Conservation (phyloP, 2,888 invertebrate genomes). For the Lydus trimaculatus region DNA sequence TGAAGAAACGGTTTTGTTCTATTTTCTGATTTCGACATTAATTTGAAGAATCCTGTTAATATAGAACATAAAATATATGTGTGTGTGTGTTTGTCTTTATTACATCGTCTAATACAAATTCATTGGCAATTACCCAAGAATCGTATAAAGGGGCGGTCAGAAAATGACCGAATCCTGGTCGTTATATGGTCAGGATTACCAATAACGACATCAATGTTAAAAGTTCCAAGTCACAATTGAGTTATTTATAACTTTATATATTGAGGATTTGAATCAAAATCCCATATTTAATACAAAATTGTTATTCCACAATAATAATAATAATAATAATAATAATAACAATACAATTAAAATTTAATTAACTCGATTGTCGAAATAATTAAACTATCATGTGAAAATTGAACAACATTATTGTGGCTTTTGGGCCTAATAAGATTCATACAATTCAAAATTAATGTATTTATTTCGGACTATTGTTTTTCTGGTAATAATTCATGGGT, state of each 20-base stretch:
- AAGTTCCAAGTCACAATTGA: conserved; percentile 43
- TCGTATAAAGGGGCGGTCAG: conserved; percentile 33
- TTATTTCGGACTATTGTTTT: no score
- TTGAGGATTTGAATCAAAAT: background rate
- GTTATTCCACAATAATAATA: background rate
- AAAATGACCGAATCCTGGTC: conserved; percentile 34
- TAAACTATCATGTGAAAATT: background rate
- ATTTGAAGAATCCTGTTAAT: background rate
- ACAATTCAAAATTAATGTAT: no score
- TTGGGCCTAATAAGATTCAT: no score
- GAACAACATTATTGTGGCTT: background rate
- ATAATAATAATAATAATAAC: no score
- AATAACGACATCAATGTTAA: conserved; percentile 47
- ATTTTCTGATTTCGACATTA: background rate
- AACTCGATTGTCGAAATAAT: background rate
- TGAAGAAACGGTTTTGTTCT: background rate
- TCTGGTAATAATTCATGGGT: background rate
- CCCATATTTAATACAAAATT: background rate
- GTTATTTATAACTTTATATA: conserved; percentile 38
- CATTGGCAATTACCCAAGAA: conserved; percentile 46
- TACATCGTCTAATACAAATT: conserved; percentile 46
- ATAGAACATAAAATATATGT: conserved; percentile 15
- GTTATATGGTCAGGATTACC: conserved; percentile 50
- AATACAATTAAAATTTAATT: background rate
- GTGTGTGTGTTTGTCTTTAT: no score